Evolutionary conservation across 1,140 invertebrate species (phyloP).

Genomic region (Eumeta japonica): DNA sequence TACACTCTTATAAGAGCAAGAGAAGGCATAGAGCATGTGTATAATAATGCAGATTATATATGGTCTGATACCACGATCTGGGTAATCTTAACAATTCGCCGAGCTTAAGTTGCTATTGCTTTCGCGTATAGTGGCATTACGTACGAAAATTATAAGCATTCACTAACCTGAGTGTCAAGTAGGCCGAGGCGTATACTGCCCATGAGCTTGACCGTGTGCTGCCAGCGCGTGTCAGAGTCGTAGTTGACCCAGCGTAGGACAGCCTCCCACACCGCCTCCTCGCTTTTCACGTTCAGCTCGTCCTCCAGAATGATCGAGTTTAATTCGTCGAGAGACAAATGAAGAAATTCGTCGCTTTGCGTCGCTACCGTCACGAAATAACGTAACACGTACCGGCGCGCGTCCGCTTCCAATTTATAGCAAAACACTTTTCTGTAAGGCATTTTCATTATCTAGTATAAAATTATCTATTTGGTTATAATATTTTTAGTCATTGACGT

Average conservation of each 20-base stretch:
- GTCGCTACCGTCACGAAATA: conserved; percentile 71
- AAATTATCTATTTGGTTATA: conserved; percentile 10
- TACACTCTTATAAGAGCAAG: too few species aligned
- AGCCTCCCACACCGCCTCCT: conserved; percentile 60
- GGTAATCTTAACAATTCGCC: too few species aligned
- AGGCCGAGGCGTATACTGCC: conserved; percentile 79
- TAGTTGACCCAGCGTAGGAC: conserved; percentile 61
- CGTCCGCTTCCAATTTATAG: conserved; percentile 65
- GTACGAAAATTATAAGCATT: too few species aligned
- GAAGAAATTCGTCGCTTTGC: conserved; percentile 71
- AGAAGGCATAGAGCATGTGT: too few species aligned
- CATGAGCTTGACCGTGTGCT: conserved; percentile 72
- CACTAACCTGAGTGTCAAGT: conserved; percentile 70
- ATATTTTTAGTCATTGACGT: too few species aligned
- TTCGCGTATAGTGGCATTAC: too few species aligned
- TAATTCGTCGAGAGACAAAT: conserved; percentile 68
- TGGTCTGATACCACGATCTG: too few species aligned
- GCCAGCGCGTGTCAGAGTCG: conserved; percentile 63
- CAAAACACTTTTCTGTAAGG: conserved; percentile 71
- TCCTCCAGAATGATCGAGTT: conserved; percentile 72
- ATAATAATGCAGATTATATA: too few species aligned
- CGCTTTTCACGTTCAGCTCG: conserved; percentile 68
- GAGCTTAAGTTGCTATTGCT: too few species aligned
- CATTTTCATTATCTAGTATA: too few species aligned
- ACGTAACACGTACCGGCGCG: conserved; percentile 69